These are phyloP conservation scores for Ypsolopha scabrella DNA, from an alignment of 2,888 invertebrate genomes.

Conservation along the genomic window DNA sequence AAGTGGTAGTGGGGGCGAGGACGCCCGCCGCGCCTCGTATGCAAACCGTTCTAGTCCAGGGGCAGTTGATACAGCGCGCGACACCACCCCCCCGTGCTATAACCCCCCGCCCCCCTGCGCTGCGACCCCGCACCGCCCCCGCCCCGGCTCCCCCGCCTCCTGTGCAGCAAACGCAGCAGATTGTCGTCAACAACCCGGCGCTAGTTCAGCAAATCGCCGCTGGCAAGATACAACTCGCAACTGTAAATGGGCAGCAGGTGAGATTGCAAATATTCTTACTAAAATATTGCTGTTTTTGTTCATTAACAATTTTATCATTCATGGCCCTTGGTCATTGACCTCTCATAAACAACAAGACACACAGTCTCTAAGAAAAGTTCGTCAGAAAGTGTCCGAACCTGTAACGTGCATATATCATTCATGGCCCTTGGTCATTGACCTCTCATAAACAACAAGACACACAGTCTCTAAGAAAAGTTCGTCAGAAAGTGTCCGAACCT, in stretches of 20 bases:
- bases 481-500: no score
- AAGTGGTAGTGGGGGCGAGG: constrained; percentile 18
- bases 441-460: no score
- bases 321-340: no score
- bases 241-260: constrained; percentile 84
- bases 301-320: no score
- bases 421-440: no score
- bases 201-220: constrained; percentile 85
- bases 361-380: no score
- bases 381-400: no score
- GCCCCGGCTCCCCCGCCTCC: constrained; percentile 29
- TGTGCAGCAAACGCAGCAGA: constrained; percentile 65
- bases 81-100: constrained; percentile 20
- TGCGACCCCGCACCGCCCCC: constrained; percentile 26
- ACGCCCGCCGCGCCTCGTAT: constrained; percentile 26
- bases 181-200: constrained; percentile 81
- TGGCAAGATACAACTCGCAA: constrained; percentile 86
- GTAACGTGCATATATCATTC: no score
- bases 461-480: no score
- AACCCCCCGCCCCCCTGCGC: constrained; percentile 19
- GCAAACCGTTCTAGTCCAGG: constrained; percentile 43
- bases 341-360: no score
- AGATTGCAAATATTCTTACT: neutral
- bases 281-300: neutral
- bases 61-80: constrained; percentile 26